Evolutionary conservation across 2,888 invertebrate genomes (phyloP).

Genomic region (Watsonalla cultraria): DNA sequence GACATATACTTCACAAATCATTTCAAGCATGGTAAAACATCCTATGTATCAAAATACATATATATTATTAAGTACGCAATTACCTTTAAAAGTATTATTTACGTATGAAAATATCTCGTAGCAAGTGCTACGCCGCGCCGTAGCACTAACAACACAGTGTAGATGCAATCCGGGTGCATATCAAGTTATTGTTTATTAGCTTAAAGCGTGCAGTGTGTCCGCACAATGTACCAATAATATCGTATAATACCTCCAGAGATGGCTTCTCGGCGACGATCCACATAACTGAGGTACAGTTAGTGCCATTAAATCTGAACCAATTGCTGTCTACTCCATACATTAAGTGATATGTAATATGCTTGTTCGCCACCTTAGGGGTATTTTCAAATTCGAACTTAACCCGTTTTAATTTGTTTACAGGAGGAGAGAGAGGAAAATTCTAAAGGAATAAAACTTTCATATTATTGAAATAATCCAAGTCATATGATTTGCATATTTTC

Average conservation of each 20-base stretch:
- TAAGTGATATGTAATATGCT: conserved; percentile 15
- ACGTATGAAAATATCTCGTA: neutral
- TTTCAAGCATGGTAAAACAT: too few species aligned
- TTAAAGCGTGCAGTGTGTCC: conserved; percentile 22
- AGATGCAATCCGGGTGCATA: conserved; percentile 37
- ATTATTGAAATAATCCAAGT: too few species aligned
- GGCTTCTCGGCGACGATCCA: conserved; percentile 41
- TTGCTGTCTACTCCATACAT: conserved; percentile 25
- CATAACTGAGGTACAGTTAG: conserved; percentile 44
- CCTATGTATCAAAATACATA: too few species aligned
- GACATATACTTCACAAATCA: too few species aligned
- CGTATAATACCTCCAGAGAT: conserved; percentile 44
- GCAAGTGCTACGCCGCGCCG: conserved; percentile 8
- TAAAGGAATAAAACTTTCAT: too few species aligned
- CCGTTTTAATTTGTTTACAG: too few species aligned
- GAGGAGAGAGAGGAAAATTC: too few species aligned
- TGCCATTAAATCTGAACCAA: conserved; percentile 39
- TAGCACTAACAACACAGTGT: conserved; percentile 8
- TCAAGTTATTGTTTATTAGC: conserved; percentile 27
- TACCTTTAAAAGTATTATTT: too few species aligned
- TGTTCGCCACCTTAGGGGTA: too few species aligned
- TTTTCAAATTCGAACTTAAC: too few species aligned
- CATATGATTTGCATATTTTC: too few species aligned
- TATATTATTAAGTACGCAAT: too few species aligned
- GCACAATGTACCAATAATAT: conserved; percentile 41